These are phyloP conservation scores for Nomada hirtipes DNA, from an alignment of 2,888 invertebrate genomes.

Conservation along the genomic window DNA sequence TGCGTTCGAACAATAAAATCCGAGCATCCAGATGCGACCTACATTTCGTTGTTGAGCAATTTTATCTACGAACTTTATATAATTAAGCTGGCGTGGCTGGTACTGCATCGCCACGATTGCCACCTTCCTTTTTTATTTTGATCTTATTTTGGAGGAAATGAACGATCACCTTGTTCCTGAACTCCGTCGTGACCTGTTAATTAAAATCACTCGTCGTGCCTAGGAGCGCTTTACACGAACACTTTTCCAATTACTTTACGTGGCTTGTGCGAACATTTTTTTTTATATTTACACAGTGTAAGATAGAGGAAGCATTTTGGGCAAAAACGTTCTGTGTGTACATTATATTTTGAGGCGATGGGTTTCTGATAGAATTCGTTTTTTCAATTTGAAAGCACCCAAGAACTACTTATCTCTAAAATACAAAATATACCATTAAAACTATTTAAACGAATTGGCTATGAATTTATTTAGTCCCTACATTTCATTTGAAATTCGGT, in stretches of 20 bases:
- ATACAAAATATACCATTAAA: not conserved
- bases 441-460: no score
- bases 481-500: no score
- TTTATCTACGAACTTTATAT: conserved; percentile 33
- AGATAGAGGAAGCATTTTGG: not conserved
- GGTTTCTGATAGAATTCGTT: not conserved
- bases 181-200: conserved; percentile 5
- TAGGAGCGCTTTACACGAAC: conserved; percentile 12
- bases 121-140: conserved; percentile 1
- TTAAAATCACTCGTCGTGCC: conserved; percentile 22
- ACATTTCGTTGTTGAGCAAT: conserved; percentile 33
- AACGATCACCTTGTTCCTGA: conserved; percentile 15
- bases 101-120: not conserved
- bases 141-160: conserved; percentile 29
- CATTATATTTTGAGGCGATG: not conserved
- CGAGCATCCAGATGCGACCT: conserved; percentile 18
- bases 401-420: not conserved
- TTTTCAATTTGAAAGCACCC: not conserved
- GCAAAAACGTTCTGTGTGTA: not conserved
- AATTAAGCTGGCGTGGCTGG: conserved; percentile 29
- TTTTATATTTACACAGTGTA: not conserved
- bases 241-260: conserved; percentile 1
- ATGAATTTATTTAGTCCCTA: no score
- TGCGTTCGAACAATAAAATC: conserved; percentile 34
- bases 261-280: not conserved